Evolutionary conservation across 2,888 invertebrate species (phyloP), one percentile per base, ranked within the genome.

Genomic region (Isotomurus palustris): DNA sequence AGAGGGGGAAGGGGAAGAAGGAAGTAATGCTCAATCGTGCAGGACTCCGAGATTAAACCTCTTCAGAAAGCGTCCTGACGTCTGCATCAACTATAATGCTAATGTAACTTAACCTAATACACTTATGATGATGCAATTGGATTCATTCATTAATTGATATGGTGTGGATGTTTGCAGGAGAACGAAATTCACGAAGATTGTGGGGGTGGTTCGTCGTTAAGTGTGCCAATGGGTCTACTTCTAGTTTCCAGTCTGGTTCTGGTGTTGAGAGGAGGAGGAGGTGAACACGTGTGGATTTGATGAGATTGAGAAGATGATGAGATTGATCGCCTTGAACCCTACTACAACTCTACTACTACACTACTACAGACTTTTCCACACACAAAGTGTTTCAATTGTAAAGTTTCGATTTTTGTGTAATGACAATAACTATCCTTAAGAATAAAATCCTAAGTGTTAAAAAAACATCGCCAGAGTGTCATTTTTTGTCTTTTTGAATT

Each of bases 1-100:
- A n/a, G 40, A 40, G 10, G 40, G 19, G n/a, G 40, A 40, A n/a
- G 6, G 14, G 8, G 14, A 32, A 10, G 14, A 32, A 10, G 14
- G 14, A 10, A 32, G 14, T 32, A 14, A 40, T n/a, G 35, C 48
- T 10, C 65, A 67, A 56, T 56, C 65, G 14, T 66, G 68, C 52
- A 53, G 66, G 27, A 63, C 58, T 10, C 66, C 66, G 12, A 56
- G 56, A 40, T 57, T 62, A 12, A 60, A 60, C 19, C 54, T 67
- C 12, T 66, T 67, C 52, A 47, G 68, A 43, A 65, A 65, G 52
- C 38, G 62, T 53, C 62, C 62, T 19, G 28, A 43, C 19, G 43
- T 48, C 21, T 62, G 62, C 28, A 53, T 54, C 41, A 54, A 58
- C 29, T 62, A 62, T 40, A 59, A 62, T 29, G 40, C 62, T 14